Percentiles rank a stretch among this genome's conserved stretches.
Evolutionary conservation across 2,888 invertebrate genomes (phyloP).

Genomic region (Luperina nickerlii): DNA sequence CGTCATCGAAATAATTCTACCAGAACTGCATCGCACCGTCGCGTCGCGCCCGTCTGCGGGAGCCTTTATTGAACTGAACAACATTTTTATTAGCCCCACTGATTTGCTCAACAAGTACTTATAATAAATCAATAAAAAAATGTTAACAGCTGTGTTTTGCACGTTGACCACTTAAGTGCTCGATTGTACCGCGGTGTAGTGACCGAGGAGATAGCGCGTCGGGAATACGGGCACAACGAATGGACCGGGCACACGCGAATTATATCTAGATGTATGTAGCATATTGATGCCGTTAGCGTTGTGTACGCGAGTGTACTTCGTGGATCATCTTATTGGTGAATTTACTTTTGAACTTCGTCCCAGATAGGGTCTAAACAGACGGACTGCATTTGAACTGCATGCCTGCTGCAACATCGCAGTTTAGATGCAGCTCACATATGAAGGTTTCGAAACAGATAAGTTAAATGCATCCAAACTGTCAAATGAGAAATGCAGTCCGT

Average conservation of each 20-base stretch:
- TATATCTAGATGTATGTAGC: conserved; percentile 68
- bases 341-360: conserved; percentile 28
- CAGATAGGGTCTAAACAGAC: neutral
- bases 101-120: conserved; percentile 45
- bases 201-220: conserved; percentile 65
- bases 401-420: too few relatives aligned
- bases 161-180: conserved; percentile 27
- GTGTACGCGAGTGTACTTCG: conserved; percentile 66
- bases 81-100: conserved; percentile 10
- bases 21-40: neutral
- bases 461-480: too few relatives aligned
- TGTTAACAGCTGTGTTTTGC: conserved; percentile 17
- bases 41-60: neutral
- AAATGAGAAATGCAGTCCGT: too few relatives aligned
- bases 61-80: conserved; percentile 14
- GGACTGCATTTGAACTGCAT: too few relatives aligned
- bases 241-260: conserved; percentile 79
- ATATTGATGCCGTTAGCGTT: conserved; percentile 66
- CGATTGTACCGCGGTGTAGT: conserved; percentile 53
- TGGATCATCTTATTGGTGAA: conserved; percentile 33
- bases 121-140: conserved; percentile 60
- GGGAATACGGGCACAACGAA: conserved; percentile 75
- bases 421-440: too few relatives aligned
- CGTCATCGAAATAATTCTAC: neutral
- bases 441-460: too few relatives aligned